Conservation (phyloP, 2,888 invertebrate genomes). For the Tinea semifulvella region DNA sequence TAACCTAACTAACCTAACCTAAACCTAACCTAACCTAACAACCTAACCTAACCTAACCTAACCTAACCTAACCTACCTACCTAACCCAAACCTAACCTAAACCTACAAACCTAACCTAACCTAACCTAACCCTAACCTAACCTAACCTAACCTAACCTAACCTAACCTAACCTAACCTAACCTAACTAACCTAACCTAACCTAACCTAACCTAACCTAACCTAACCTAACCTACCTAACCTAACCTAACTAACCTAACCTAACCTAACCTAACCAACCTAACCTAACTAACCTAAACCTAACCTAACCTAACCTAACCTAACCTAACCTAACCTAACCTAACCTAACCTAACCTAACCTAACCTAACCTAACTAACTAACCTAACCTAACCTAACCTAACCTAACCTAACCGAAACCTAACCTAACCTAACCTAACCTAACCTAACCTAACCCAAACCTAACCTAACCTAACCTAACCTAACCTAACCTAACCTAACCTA, state of each 20-base stretch:
- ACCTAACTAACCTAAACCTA: slow-evolving; percentile 17
- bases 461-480: slow-evolving; percentile 13
- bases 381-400: slow-evolving; percentile 15
- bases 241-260: slow-evolving; percentile 17
- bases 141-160: slow-evolving; percentile 14
- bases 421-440: slow-evolving; percentile 15
- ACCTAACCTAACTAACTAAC: slow-evolving; percentile 16
- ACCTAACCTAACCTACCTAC: slow-evolving; percentile 16
- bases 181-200: slow-evolving; percentile 16
- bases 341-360: slow-evolving; percentile 17
- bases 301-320: slow-evolving; percentile 17
- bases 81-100: slow-evolving; percentile 15
- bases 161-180: slow-evolving; percentile 14
- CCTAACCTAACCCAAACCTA: slow-evolving; percentile 14
- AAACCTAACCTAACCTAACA: slow-evolving; percentile 16
- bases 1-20: slow-evolving; percentile 31
- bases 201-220: slow-evolving; percentile 17
- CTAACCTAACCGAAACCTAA: slow-evolving; percentile 15
- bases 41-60: slow-evolving; percentile 16
- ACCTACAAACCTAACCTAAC: slow-evolving; percentile 16
- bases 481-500: slow-evolving; percentile 15
- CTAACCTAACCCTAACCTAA: slow-evolving; percentile 15
- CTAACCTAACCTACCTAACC: slow-evolving; percentile 17
- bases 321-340: slow-evolving; percentile 17
- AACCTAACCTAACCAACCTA: slow-evolving; percentile 17